Base-by-base conservation (phyloP, 2,888 invertebrate genomes). In the Gisinianus flammeolus region DNA sequence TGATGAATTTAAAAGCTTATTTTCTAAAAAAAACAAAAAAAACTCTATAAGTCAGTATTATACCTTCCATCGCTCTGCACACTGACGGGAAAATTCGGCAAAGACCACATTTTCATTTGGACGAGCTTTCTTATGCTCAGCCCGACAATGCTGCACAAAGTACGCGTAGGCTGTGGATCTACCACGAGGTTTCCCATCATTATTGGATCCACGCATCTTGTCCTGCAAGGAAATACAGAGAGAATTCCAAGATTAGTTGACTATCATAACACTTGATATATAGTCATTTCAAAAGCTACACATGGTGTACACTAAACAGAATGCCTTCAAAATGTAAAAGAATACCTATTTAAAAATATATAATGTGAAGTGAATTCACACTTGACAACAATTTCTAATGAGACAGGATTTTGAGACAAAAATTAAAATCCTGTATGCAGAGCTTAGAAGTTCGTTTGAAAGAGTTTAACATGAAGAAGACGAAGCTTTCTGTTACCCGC, bases 41-140 rank as follows among this genome's bases (percentile, higher is more conserved):
- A 4, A 67, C 31, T 26, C 67, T 67, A 30, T 2, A 30, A 22
- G 19, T 58, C 58, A 44, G n/a, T 67, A 67, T 66, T 56, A 56
- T 88, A 97, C 97, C 93, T 97, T 98, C 99, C 99, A 99, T 89
- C 98, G 92, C 88, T 97, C 96, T 82, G 98, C 96, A 88, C 98
- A 99, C 87, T 98, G 98, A 90, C 96, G 96, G 77, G 98, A 98
- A 89, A 99, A 99, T 85, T 98, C 98, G 44, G 97, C 94, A 87
- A 99, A 99, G 83, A 97, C 94, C 71, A 99, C 97, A 87, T 94
- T 95, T 89, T 99, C 98, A 87, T 97, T 96, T 19, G 99, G 99
- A 87, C 98, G 97, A 88, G 97, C 97, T 90, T 97, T 97, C 92
- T 98, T 98, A 89, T 99, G 98, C 88, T 99, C 99, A 88, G 98